Conservation (phyloP, 53 echinoderm and acorn worm genomes). For the Astropecten irregularis region DNA sequence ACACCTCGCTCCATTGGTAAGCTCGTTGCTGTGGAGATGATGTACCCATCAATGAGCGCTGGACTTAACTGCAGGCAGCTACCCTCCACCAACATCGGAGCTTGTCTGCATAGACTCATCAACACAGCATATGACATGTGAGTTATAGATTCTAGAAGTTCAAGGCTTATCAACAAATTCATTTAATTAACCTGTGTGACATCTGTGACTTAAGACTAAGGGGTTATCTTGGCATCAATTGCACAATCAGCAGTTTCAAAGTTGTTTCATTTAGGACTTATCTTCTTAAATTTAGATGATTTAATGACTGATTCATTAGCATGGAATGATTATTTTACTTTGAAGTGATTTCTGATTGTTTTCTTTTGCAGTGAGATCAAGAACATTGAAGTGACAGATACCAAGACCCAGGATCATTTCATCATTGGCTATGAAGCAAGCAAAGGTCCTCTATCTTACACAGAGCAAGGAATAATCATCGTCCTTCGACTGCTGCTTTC, state of each 20-base stretch:
- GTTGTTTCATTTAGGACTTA: no score
- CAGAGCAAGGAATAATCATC: conserved; percentile 2
- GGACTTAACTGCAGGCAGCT: conserved; percentile 6
- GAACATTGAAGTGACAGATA: conserved; percentile 21
- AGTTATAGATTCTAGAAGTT: no score
- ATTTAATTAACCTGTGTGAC: no score
- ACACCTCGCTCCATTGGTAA: conserved; percentile 43
- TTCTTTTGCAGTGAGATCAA: conserved; percentile 43
- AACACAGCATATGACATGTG: conserved; percentile 42
- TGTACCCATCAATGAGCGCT: conserved; percentile 13
- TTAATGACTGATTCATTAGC: no score
- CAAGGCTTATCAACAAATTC: no score
- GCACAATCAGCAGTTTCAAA: no score
- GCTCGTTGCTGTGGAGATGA: conserved; percentile 37
- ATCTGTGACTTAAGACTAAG: no score
- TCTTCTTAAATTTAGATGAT: no score
- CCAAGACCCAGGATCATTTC: conserved; percentile 25
- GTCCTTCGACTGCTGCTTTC: conserved; percentile 8
- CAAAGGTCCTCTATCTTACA: conserved; percentile 10
- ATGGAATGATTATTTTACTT: no score
- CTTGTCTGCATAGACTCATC: conserved; percentile 12
- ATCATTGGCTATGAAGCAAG: background rate
- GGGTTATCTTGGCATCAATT: no score
- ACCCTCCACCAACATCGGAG: conserved; percentile 9
- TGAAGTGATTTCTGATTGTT: no score